phyloP scores from a whole-genome alignment of 2,888 invertebrate species.

The Eupithecia abbreviata region DNA sequence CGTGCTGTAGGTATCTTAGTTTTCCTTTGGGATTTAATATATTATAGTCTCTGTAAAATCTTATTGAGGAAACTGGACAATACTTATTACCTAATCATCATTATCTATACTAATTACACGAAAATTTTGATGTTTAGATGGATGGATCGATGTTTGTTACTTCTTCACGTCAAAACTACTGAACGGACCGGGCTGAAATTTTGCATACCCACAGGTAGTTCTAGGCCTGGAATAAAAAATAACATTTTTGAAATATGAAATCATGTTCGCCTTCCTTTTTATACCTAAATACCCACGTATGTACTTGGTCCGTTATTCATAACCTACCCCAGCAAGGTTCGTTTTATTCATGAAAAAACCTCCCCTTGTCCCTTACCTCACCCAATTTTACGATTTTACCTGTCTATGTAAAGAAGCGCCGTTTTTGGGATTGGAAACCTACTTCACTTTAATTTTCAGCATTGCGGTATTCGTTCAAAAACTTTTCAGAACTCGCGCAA shows the following conservation, averaged over 20 bases:
- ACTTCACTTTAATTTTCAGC: background rate
- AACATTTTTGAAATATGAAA: background rate
- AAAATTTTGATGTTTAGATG: too few species aligned
- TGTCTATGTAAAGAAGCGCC: background rate
- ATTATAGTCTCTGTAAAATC: background rate
- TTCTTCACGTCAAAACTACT: too few species aligned
- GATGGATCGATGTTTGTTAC: too few species aligned
- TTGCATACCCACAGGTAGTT: too few species aligned
- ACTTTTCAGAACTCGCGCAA: background rate
- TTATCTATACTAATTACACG: too few species aligned
- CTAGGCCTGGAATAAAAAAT: too few species aligned
- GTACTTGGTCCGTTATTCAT: slow-evolving; percentile 23
- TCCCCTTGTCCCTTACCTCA: background rate
- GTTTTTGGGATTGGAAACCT: background rate
- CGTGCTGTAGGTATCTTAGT: background rate
- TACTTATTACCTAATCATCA: too few species aligned
- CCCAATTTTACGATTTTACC: slow-evolving; percentile 4
- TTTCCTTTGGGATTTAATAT: background rate
- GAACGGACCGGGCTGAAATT: too few species aligned
- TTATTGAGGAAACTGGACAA: background rate
- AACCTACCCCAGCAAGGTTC: slow-evolving; percentile 10
- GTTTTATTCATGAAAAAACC: slow-evolving; percentile 24
- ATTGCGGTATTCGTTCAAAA: slow-evolving; percentile 8
- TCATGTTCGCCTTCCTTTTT: background rate
- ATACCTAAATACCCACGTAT: background rate